Percentiles rank a stretch among this genome's conserved stretches.
Evolutionary conservation across 2,797 vertebrate species (phyloP).

Genomic region (Sphaeramia orbicularis): DNA sequence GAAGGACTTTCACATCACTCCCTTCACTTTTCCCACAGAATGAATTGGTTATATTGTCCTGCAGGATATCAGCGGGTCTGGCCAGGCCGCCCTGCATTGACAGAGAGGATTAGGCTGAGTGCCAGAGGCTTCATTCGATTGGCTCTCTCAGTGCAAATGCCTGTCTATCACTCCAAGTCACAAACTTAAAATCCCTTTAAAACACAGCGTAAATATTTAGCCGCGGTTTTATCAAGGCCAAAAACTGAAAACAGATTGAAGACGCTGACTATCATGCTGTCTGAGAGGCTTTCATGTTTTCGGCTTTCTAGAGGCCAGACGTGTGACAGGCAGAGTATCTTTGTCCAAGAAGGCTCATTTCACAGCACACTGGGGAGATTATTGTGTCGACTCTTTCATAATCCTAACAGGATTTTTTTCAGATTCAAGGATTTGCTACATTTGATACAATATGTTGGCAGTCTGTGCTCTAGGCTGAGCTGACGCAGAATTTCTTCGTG

Average conservation of each 20-base stretch:
- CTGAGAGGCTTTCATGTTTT: constrained; percentile 39
- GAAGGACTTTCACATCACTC: constrained; percentile 41
- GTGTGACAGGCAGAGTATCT: constrained; percentile 52
- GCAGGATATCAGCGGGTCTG: constrained; percentile 33
- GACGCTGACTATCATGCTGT: constrained; percentile 13
- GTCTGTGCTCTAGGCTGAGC: constrained; percentile 28
- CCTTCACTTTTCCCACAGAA: constrained; percentile 30
- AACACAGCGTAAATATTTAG: constrained; percentile 43
- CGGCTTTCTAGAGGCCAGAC: constrained; percentile 43
- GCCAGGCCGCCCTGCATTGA: constrained; percentile 25
- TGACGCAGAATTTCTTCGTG: constrained; percentile 21
- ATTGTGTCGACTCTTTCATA: constrained; percentile 64
- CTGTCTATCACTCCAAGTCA: constrained; percentile 38
- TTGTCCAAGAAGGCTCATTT: constrained; percentile 66
- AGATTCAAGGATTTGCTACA: constrained; percentile 72
- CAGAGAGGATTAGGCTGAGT: constrained; percentile 57
- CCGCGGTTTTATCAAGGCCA: constrained; percentile 34
- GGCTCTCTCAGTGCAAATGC: constrained; percentile 44
- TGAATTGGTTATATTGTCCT: constrained; percentile 39
- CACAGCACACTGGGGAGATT: constrained; percentile 64
- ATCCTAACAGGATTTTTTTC: constrained; percentile 73
- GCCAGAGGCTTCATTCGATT: constrained; percentile 59
- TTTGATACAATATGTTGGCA: constrained; percentile 66
- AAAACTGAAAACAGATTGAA: constrained; percentile 49
- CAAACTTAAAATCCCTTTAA: constrained; percentile 44